Conservation (phyloP, 2,888 invertebrate species). For the Meliscaeva auricollis region DNA sequence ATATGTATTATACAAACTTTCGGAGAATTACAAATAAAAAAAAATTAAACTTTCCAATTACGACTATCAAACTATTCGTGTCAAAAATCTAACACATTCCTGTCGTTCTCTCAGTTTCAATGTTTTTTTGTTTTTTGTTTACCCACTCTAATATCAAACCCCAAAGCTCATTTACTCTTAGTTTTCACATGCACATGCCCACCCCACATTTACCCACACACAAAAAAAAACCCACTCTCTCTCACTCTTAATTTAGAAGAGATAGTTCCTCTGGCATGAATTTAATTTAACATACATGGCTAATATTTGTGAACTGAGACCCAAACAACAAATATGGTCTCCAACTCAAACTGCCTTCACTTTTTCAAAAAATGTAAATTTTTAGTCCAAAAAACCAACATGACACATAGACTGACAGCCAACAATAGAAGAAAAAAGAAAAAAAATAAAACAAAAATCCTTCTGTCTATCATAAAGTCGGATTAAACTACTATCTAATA, state of each 20-base stretch:
- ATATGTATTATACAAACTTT: constrained; percentile 17
- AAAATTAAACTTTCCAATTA: constrained; percentile 24
- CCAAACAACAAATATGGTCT: constrained; percentile 29
- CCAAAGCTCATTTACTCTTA: constrained; percentile 20
- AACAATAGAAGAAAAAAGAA: background rate
- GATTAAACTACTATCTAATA: constrained; percentile 64
- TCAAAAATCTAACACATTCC: constrained; percentile 38
- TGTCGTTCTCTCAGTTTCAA: constrained; percentile 1
- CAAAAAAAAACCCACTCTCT: background rate
- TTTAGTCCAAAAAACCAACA: constrained; percentile 61
- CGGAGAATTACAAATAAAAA: no score
- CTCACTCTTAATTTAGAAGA: constrained; percentile 30
- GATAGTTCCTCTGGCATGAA: constrained; percentile 24
- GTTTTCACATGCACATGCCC: constrained; percentile 27
- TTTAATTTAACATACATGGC: constrained; percentile 61
- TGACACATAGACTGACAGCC: constrained; percentile 65
- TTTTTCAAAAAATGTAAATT: constrained; percentile 62
- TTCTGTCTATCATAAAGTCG: constrained; percentile 67
- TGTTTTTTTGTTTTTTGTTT: background rate
- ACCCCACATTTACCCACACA: no score
- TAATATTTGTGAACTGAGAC: constrained; percentile 65
- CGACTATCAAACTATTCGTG: constrained; percentile 23
- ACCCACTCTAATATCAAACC: constrained; percentile 45
- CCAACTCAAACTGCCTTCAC: background rate
- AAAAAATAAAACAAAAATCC: constrained; percentile 28